Evolutionary conservation across 2,797 vertebrate genomes (phyloP).

Genomic region (Lepilemur ruficaudatus): DNA sequence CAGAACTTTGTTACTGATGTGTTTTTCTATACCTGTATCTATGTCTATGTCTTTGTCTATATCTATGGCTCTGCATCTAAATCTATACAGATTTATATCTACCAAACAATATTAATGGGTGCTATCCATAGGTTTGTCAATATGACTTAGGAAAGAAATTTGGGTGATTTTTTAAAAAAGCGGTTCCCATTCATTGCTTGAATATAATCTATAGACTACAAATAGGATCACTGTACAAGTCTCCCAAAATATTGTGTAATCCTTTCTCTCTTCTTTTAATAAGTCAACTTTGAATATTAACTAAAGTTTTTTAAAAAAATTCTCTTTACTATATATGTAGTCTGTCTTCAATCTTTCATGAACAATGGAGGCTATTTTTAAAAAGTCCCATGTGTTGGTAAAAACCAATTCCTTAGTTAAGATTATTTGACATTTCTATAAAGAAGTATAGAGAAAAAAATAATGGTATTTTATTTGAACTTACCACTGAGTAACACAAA

Average conservation of each 20-base stretch:
- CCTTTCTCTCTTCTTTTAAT: background rate
- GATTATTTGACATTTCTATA: slow-evolving; percentile 8
- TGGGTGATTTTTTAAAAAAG: background rate
- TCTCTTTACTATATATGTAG: background rate
- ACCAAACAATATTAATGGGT: background rate
- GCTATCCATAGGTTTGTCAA: background rate
- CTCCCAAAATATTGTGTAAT: background rate
- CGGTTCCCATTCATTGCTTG: background rate
- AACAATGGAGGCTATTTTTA: background rate
- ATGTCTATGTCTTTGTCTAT: background rate
- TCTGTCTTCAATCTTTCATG: background rate
- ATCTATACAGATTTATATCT: background rate
- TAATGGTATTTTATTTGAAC: slow-evolving; percentile 7
- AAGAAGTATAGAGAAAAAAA: background rate
- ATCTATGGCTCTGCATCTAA: background rate
- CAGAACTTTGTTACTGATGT: background rate
- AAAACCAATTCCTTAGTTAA: background rate
- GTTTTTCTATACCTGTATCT: background rate
- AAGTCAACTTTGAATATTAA: background rate
- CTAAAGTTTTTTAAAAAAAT: background rate
- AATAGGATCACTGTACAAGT: background rate
- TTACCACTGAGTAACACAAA: slow-evolving; percentile 56
- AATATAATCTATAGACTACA: background rate
- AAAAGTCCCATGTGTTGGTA: background rate
- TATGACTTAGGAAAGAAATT: background rate